Conservation (phyloP, 2,113 vertebrate genomes). For the Carettochelys insculpta region DNA sequence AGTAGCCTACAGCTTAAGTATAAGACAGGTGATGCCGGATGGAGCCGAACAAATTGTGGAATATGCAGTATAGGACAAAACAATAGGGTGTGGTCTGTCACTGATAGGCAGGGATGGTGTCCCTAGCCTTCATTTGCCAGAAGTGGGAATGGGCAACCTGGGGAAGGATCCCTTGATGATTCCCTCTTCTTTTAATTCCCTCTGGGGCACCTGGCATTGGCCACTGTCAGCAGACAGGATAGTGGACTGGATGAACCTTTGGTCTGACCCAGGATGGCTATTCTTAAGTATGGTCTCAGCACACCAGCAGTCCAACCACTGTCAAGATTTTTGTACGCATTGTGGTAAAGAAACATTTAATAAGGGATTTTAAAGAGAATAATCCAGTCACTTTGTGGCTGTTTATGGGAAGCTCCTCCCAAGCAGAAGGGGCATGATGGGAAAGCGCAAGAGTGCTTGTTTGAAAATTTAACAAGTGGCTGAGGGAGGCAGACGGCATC, state of each 20-base stretch:
- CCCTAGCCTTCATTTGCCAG: no score
- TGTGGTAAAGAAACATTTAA: neutral
- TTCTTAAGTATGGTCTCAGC: no score
- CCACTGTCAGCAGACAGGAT: no score
- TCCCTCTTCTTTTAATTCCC: no score
- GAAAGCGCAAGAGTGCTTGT: neutral
- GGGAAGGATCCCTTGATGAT: no score
- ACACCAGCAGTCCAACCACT: neutral
- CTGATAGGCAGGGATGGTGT: no score
- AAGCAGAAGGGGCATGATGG: neutral
- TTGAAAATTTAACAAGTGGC: neutral
- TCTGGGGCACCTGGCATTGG: no score
- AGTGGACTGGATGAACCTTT: no score
- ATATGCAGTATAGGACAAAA: neutral
- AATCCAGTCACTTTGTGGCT: neutral
- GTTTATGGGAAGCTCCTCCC: neutral
- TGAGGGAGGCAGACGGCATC: neutral
- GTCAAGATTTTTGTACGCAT: neutral
- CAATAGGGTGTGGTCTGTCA: neutral
- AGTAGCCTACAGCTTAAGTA: neutral
- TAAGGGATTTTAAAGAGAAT: neutral
- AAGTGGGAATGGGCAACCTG: no score
- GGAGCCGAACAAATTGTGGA: neutral
- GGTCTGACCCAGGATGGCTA: no score
- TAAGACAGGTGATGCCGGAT: neutral